Percentiles rank a stretch among this genome's conserved stretches.
phyloP scores from a whole-genome alignment of 2,888 invertebrate genomes.

The Lasioglossum oenotherae region DNA sequence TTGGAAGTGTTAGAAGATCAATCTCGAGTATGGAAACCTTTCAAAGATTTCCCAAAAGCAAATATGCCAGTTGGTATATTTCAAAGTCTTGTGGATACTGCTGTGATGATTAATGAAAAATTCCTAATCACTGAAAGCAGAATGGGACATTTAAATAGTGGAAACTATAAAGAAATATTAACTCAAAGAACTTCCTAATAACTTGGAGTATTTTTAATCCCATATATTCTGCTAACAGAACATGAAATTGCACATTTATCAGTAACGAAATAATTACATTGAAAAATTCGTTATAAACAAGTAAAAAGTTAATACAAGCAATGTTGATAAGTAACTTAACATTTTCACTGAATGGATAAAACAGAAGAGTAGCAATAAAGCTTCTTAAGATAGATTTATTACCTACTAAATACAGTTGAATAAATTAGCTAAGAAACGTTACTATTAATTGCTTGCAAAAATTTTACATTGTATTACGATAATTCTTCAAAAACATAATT shows the following conservation, averaged over 20 bases:
- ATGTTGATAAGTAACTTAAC: constrained; percentile 25
- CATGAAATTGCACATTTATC: constrained; percentile 26
- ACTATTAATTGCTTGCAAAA: constrained; percentile 53
- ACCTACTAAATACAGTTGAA: constrained; percentile 74
- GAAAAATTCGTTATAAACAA: constrained; percentile 12
- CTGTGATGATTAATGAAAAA: constrained; percentile 55
- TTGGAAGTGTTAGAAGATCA: constrained; percentile 61
- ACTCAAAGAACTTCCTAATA: not conserved
- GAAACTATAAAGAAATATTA: not conserved
- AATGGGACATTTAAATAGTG: not conserved
- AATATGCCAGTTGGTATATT: constrained; percentile 56
- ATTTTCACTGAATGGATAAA: constrained; percentile 14
- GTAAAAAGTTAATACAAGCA: constrained; percentile 16
- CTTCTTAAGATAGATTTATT: constrained; percentile 71
- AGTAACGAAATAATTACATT: not conserved
- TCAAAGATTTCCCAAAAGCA: constrained; percentile 70
- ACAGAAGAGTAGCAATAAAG: constrained; percentile 42
- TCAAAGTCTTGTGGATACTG: constrained; percentile 63
- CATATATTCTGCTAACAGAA: not conserved
- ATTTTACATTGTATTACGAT: constrained; percentile 49
- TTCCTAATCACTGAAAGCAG: constrained; percentile 26
- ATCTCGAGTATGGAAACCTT: constrained; percentile 69
- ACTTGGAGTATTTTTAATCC: not conserved
- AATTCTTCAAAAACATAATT: constrained; percentile 53
- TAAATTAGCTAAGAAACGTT: constrained; percentile 74